Base-by-base conservation (phyloP, 2,888 invertebrate species). In the Nasonovia ribisnigri region DNA sequence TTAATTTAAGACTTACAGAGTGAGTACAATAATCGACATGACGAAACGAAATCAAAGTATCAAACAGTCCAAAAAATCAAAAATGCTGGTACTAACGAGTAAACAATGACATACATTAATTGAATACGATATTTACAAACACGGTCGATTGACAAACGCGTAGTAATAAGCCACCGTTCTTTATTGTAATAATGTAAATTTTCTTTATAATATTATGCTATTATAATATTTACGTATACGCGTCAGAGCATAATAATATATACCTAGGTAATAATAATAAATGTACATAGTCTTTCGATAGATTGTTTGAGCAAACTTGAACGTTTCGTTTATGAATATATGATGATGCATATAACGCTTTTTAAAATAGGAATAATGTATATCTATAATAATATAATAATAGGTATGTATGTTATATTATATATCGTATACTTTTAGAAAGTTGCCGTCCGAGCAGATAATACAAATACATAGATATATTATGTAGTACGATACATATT, bases 301-400 rank as follows among this genome's bases (percentile, higher is more conserved):
- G 46, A 48, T 86, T 86, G 29, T 86, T 86, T 86, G 86, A 86
- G 86, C 86, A 86, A 86, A 86, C 46, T 46, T 86, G 20, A 36
- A 77, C 36, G 36, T 77, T 77, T 77, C 36, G 36, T 36, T 77
- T n/a, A n/a, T 67, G n/a, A 77, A 57, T 57, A 57, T 26, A 77
- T 36, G 77, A 77, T 77, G 77, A 77, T 77, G 77, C 77, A 36
- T 77, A 77, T n/a, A 67, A 67, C 16, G 36, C 8, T 77, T 77
- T 77, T 36, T 42, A 20, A 77, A 77, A 36, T 36, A 36, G 36
- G 20, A 36, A 77, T 77, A 20, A 67, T 16, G n/a, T 77, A 77
- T 36, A 77, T 20, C 77, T 77, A 67, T 67, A 67, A n/a, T 67
- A 67, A 6, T 67, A n/a, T n/a, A 16, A n/a, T 67, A 67, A 67